These are phyloP conservation scores for Cataglyphis livida DNA, from an alignment of 2,888 invertebrate genomes.

Conservation along the genomic window DNA sequence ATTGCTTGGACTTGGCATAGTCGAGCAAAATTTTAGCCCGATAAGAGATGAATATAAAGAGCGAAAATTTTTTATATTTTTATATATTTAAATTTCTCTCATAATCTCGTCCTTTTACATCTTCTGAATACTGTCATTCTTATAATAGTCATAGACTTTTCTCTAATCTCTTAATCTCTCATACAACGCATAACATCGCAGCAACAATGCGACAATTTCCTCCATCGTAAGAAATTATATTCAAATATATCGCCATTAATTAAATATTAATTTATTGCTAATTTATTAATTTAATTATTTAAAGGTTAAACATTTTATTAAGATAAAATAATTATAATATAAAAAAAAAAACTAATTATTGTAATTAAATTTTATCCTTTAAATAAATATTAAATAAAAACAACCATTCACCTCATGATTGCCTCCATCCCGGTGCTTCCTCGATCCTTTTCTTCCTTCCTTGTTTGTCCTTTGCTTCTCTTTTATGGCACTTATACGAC, in stretches of 20 bases:
- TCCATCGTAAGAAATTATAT: background rate
- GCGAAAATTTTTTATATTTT: slow-evolving; percentile 21
- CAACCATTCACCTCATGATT: too few relatives aligned
- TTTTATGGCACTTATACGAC: too few relatives aligned
- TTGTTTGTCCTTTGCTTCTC: too few relatives aligned
- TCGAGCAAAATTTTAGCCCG: slow-evolving; percentile 41
- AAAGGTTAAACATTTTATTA: too few relatives aligned
- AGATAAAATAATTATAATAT: too few relatives aligned
- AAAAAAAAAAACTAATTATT: too few relatives aligned
- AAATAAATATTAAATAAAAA: too few relatives aligned
- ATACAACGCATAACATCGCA: too few relatives aligned
- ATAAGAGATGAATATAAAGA: slow-evolving; percentile 6
- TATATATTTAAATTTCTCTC: slow-evolving; percentile 5
- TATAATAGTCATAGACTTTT: background rate
- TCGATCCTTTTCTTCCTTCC: too few relatives aligned
- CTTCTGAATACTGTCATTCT: background rate
- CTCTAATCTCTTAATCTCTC: background rate
- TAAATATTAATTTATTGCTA: background rate
- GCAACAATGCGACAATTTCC: too few relatives aligned
- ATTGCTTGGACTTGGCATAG: slow-evolving; percentile 36
- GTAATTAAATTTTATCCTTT: too few relatives aligned
- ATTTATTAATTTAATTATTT: background rate
- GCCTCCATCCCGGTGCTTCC: too few relatives aligned
- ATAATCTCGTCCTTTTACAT: background rate
- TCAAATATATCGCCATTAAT: background rate